A percentile compares a stretch with the other conserved stretches of the same genome.
Conservation (phyloP, 2,888 invertebrate genomes). For the Ophonus ardosiacus region DNA sequence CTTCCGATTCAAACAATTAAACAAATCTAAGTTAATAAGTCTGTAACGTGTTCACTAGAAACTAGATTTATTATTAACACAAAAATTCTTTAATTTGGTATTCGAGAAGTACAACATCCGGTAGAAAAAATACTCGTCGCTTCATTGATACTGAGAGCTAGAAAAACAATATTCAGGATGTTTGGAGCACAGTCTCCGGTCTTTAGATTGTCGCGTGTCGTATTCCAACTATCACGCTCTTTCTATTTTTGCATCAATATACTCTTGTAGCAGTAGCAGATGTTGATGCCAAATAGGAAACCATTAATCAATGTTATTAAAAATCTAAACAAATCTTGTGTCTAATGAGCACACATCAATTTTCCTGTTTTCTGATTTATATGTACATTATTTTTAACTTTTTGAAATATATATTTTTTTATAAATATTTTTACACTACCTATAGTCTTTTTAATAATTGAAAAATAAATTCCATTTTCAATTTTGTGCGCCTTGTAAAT, state of each 20-base stretch:
- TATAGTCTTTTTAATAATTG: too few species aligned
- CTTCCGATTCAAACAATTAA: neutral
- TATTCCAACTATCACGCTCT: neutral
- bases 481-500: too few species aligned
- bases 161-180: slow-evolving; percentile 57
- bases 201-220: neutral
- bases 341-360: too few species aligned
- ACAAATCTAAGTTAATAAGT: too few species aligned
- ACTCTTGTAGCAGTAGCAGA: neutral
- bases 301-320: slow-evolving; percentile 21
- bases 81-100: neutral
- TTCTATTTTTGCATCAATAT: slow-evolving; percentile 32
- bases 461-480: too few species aligned
- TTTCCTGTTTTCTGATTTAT: too few species aligned
- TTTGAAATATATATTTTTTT: too few species aligned
- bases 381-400: too few species aligned
- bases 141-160: slow-evolving; percentile 59
- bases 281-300: slow-evolving; percentile 28
- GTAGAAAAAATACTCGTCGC: slow-evolving; percentile 38
- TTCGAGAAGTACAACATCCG: slow-evolving; percentile 33
- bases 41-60: too few species aligned
- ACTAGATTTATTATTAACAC: too few species aligned
- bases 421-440: too few species aligned
- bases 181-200: slow-evolving; percentile 29
- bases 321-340: neutral